Percentiles rank a stretch among this genome's conserved stretches.
phyloP scores from a whole-genome alignment of 2,113 vertebrate genomes.

The Geococcyx californianus region DNA sequence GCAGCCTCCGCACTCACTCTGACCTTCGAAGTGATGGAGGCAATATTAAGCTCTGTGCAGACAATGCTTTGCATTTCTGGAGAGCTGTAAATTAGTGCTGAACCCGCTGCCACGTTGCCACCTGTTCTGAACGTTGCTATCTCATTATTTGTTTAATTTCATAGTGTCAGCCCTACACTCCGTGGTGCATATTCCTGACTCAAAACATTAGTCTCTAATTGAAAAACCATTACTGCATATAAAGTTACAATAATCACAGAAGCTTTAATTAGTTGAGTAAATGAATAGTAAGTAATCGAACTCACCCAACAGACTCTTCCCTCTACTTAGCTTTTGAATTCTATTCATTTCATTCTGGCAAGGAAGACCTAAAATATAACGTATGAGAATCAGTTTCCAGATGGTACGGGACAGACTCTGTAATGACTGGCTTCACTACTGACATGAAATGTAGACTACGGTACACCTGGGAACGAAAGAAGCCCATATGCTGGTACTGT shows the following conservation, averaged over 20 bases:
- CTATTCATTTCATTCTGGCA: constrained; percentile 95
- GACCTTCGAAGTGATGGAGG: neutral
- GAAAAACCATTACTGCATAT: constrained; percentile 51
- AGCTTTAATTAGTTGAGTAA: constrained; percentile 73
- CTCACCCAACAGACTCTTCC: constrained; percentile 92
- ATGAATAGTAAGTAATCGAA: constrained; percentile 64
- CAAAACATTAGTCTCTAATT: constrained; percentile 53
- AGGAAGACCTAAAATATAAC: constrained; percentile 87
- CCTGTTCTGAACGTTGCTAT: constrained; percentile 1
- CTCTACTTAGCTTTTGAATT: constrained; percentile 91
- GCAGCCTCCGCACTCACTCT: neutral
- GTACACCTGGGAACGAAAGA: constrained; percentile 70
- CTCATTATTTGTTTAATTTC: constrained; percentile 45
- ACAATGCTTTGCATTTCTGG: neutral
- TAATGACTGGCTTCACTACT: constrained; percentile 67
- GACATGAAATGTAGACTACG: constrained; percentile 57
- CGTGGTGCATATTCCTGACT: neutral
- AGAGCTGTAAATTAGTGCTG: neutral
- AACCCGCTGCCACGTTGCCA: neutral
- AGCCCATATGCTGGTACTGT: constrained; percentile 64
- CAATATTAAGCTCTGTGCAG: neutral
- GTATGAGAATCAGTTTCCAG: constrained; percentile 75
- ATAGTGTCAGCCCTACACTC: neutral
- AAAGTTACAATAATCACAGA: constrained; percentile 61
- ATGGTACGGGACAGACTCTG: constrained; percentile 66